These are phyloP conservation scores for Xylota segnis DNA, from an alignment of 2,888 invertebrate species.

Conservation along the genomic window DNA sequence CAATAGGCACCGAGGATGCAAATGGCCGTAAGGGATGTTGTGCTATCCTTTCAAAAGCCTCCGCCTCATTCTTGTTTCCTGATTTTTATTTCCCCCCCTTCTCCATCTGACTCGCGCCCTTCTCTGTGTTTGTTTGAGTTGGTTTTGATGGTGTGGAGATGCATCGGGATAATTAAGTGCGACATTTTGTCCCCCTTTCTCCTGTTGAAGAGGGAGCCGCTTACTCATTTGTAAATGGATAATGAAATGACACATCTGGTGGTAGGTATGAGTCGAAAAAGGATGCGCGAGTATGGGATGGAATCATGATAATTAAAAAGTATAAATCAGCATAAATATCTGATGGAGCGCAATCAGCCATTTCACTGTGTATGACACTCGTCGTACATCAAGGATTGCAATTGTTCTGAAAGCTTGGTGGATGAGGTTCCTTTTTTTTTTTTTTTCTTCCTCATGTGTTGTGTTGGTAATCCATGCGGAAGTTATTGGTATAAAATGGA, in stretches of 20 bases:
- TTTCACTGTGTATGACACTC: background rate
- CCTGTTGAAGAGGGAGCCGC: background rate
- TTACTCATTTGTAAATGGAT: slow-evolving; percentile 41
- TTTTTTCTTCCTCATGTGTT: no score
- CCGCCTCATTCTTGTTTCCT: slow-evolving; percentile 1
- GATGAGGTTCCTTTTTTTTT: background rate
- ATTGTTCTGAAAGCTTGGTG: background rate
- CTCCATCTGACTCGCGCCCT: slow-evolving; percentile 13
- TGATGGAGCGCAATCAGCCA: slow-evolving; percentile 47
- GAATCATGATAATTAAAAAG: slow-evolving; percentile 49
- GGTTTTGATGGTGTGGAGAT: background rate
- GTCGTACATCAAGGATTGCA: slow-evolving; percentile 12
- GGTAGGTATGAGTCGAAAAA: slow-evolving; percentile 18
- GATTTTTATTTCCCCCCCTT: background rate
- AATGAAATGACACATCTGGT: slow-evolving; percentile 51
- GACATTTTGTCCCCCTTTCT: slow-evolving; percentile 12
- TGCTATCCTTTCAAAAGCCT: slow-evolving; percentile 30
- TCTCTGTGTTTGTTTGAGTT: background rate
- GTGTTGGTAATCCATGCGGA: slow-evolving; percentile 3
- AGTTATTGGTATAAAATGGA: slow-evolving; percentile 1
- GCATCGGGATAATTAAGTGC: slow-evolving; percentile 51
- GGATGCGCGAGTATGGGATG: slow-evolving; percentile 1
- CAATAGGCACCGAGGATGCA: slow-evolving; percentile 39
- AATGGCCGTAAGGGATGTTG: slow-evolving; percentile 27
- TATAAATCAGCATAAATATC: slow-evolving; percentile 42